Base-by-base conservation (phyloP, 2,888 invertebrate species). In the Atherix ibis region DNA sequence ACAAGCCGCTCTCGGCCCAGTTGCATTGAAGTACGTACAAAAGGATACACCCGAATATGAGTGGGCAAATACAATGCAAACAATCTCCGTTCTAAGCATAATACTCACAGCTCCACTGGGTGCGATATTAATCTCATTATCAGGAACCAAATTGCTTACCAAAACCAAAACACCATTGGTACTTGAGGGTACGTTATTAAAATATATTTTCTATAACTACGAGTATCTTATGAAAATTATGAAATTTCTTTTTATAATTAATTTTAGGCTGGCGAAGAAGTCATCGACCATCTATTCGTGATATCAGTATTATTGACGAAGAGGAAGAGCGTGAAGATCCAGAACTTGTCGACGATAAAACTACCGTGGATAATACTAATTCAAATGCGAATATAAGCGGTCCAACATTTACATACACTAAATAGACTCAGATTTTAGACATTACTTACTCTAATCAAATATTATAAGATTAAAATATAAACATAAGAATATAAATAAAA, bases 281-380 rank as follows among this genome's bases (percentile, higher is more conserved):
- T 31, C 78, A 84, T 51, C 67, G 83, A 39, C 84, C 83, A 4
- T 85, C 85, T 1, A 78, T 87, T 36, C 71, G 85, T 31, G 85
- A 85, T 55, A 85, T 87, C 41, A 81, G 83, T 43, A 84, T 87
- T 54, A 82, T 83, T 53, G 79, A 83, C 50, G 83, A 84, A 51
- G 80, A 80, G 48, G 82, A 82, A 44, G 70, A 79, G 43, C 70
- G 70, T 16, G 77, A 76, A 36, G 62, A 64, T 48, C 61, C 60
- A 9, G 63, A 61, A 42, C 31, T 50, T 17, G 52, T 51, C 6
- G 49, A 48, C 4, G 58, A 61, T 39, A 54, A 56, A 39, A 54
- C 46, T 31, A 44, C 44, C 9, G n/a, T 47, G 4, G 52, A 52
- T 18, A 61, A 61, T 37, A 59, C 58, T 22, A 55, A 56, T 30